Percentiles rank a stretch among this genome's conserved stretches.
These are phyloP conservation scores for Rhodinocichla rosea DNA, from an alignment of 2,113 vertebrate genomes.

Conservation along the genomic window DNA sequence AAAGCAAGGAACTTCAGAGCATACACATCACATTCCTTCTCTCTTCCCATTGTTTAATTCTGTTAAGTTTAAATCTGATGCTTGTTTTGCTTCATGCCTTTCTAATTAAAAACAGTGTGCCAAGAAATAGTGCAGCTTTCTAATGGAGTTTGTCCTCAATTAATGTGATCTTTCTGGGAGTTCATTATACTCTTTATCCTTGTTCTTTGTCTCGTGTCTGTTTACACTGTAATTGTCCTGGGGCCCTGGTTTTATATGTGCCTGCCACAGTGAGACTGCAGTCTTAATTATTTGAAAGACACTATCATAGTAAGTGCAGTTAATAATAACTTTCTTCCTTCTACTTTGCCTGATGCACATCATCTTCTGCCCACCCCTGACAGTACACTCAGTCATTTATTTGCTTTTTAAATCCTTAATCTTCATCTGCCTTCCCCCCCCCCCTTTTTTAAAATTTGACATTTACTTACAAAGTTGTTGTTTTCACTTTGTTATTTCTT, in stretches of 20 bases:
- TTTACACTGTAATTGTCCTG: background rate
- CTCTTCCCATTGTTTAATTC: background rate
- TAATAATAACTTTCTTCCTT: background rate
- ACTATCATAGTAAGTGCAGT: background rate
- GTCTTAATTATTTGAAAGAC: conserved; percentile 7
- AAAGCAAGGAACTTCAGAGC: background rate
- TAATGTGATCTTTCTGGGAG: background rate
- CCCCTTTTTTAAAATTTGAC: background rate
- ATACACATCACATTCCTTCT: background rate
- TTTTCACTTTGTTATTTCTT: background rate
- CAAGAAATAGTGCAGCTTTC: background rate
- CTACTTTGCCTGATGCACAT: background rate
- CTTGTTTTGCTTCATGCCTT: background rate
- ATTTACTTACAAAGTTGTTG: background rate
- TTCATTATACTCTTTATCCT: background rate
- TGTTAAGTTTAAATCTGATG: background rate
- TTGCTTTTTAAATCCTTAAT: background rate
- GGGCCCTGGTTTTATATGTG: background rate
- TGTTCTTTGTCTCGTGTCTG: background rate
- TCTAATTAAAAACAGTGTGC: background rate
- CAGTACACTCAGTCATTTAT: background rate
- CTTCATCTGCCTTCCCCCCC: background rate
- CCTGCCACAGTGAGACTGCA: background rate
- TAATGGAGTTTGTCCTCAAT: background rate
- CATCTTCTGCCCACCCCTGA: background rate